phyloP scores from a whole-genome alignment of 1,140 invertebrate species.

The Frieseomelitta varia region DNA sequence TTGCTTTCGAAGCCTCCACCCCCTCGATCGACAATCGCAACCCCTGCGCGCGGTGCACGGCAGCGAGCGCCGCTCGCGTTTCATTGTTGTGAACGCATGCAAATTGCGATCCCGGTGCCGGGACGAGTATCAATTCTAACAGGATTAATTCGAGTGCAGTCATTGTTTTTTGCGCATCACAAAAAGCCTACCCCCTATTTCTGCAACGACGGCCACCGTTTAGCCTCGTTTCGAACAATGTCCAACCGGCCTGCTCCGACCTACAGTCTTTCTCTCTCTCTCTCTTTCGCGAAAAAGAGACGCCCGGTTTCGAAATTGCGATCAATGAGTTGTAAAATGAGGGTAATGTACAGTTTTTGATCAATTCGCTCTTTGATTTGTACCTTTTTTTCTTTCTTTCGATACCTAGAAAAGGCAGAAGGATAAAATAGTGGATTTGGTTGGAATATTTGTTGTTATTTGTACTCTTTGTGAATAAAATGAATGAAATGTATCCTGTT shows the following conservation, averaged over 20 bases:
- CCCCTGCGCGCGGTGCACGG: constrained; percentile 38
- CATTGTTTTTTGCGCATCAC: constrained; percentile 73
- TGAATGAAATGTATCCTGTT: background rate
- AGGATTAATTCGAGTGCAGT: constrained; percentile 73
- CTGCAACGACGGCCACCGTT: constrained; percentile 53
- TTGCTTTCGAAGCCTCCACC: constrained; percentile 57
- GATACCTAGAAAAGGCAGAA: background rate
- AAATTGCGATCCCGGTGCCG: constrained; percentile 71
- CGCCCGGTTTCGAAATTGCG: constrained; percentile 59
- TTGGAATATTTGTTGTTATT: background rate
- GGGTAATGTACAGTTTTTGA: constrained; percentile 23
- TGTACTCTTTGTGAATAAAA: background rate
- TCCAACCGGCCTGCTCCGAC: constrained; percentile 28
- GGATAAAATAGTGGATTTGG: background rate
- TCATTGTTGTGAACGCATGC: constrained; percentile 73
- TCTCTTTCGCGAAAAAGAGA: background rate
- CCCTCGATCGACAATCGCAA: constrained; percentile 41
- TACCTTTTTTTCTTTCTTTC: background rate
- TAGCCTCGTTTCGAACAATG: constrained; percentile 64
- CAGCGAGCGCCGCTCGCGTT: constrained; percentile 59
- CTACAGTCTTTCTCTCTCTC: background rate
- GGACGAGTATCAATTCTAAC: constrained; percentile 72
- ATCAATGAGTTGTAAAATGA: constrained; percentile 36
- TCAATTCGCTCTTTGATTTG: constrained; percentile 12
- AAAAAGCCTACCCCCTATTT: constrained; percentile 58